phyloP scores from a whole-genome alignment of 2,888 invertebrate genomes.

The Aphrophora alni region DNA sequence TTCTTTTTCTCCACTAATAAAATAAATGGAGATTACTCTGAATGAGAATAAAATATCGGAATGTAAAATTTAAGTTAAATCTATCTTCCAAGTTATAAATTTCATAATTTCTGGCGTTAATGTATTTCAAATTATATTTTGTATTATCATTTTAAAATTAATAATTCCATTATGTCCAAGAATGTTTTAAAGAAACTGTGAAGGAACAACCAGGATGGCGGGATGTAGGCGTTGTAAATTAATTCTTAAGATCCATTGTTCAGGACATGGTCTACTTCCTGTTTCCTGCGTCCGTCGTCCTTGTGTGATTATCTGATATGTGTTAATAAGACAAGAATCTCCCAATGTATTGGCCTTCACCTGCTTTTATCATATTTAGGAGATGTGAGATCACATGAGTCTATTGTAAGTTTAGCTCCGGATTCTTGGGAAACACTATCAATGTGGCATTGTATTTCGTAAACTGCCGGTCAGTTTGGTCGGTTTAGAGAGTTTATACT shows the following conservation, averaged over 20 bases:
- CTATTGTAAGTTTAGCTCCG: not conserved
- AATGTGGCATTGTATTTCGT: not conserved
- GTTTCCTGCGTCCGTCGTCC: slow-evolving; percentile 32
- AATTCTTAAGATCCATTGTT: slow-evolving; percentile 24
- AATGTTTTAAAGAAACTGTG: not conserved
- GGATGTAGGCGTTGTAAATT: not conserved
- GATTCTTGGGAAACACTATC: not conserved
- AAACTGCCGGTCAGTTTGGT: not conserved
- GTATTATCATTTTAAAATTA: too few species aligned
- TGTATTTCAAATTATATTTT: too few species aligned
- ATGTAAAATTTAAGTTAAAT: too few species aligned
- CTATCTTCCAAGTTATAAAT: too few species aligned
- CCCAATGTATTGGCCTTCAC: not conserved
- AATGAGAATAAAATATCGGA: too few species aligned
- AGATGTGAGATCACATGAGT: not conserved
- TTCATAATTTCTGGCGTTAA: too few species aligned
- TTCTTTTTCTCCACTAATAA: too few species aligned
- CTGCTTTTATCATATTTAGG: not conserved
- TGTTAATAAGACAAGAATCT: slow-evolving; percentile 12
- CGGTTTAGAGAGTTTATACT: too few species aligned
- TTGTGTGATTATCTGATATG: slow-evolving; percentile 31
- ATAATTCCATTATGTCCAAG: too few species aligned
- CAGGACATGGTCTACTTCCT: slow-evolving; percentile 33
- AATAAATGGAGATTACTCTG: too few species aligned
- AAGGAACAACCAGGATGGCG: not conserved